Evolutionary conservation across 2,888 invertebrate genomes (phyloP), one percentile per base, ranked within the genome.

Genomic region (Machimus atricapillus): DNA sequence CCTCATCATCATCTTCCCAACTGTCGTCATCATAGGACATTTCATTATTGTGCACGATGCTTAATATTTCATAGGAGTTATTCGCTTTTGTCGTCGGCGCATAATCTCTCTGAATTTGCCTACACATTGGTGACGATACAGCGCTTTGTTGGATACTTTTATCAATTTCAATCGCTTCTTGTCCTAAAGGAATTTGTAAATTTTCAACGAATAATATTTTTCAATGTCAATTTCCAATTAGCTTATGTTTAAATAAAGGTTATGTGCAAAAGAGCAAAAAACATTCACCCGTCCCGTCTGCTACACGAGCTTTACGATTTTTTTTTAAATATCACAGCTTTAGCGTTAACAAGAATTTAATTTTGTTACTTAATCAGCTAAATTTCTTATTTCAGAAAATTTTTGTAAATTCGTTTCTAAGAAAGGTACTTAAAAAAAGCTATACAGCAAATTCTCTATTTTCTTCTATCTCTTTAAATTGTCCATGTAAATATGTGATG

Each of bases 61-160:
- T 88, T 58, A 88, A 79, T 40, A 88, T 88, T 87, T 88, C 87
- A 74, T 86, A 88, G 66, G 88, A 88, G 14, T 86, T 82, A 40
- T 88, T 88, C 23, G 79, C 82, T 78, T 86, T 87, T 37, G 87
- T 78, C 40, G 77, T 82, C 14, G 79, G 79, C 31, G 76, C 83
- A 19, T 31, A 66, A 37, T 74, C 85, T 43, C 52, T 37, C 40
- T 34, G 76, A 76, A 37, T 76, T 76, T 76, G 27, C 86, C 74
- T 78, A 56, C 40, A 43, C 14, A 40, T 82, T 40, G 74, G 34
- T 34, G 58, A 37, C 56, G 82, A 82, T n/a, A 19, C 19, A 34
- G 58, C n/a, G 31, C 58, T 56, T 82, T 58, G 82, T 19, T 82
- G 82, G 40, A 34, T 58, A 66, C 58, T 58, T 82, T 82, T 82